phyloP scores from a whole-genome alignment of 2,888 invertebrate species.

The Leptopilina myrica region DNA sequence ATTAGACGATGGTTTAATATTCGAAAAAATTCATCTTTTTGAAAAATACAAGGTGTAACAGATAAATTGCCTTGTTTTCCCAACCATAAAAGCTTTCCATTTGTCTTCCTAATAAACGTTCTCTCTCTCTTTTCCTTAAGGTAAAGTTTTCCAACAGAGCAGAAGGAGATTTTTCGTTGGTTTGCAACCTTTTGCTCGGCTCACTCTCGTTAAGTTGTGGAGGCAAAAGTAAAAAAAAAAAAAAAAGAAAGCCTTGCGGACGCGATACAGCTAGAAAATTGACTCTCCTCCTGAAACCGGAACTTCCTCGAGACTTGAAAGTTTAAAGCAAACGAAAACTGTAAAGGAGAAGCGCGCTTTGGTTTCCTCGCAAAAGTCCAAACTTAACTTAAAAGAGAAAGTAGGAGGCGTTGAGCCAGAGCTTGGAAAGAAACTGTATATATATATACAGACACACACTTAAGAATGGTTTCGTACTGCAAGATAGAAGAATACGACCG shows the following conservation, averaged over 20 bases:
- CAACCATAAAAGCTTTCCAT: background rate
- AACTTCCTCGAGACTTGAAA: constrained; percentile 29
- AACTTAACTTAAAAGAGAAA: constrained; percentile 33
- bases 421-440: background rate
- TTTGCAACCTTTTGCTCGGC: background rate
- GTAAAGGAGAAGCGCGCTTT: constrained; percentile 21
- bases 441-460: background rate
- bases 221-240: too few relatives aligned
- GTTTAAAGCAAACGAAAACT: constrained; percentile 34
- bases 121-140: too few relatives aligned
- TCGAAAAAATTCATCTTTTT: too few relatives aligned
- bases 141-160: background rate
- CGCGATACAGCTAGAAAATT: constrained; percentile 18
- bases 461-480: constrained; percentile 25
- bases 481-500: constrained; percentile 8
- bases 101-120: constrained; percentile 14
- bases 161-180: background rate
- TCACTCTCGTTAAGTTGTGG: constrained; percentile 7
- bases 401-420: constrained; percentile 8
- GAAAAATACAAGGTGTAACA: background rate
- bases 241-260: background rate
- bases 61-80: background rate
- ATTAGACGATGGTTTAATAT: too few relatives aligned
- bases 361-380: constrained; percentile 28
- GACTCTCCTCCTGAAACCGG: constrained; percentile 15